A percentile compares a stretch with the other conserved stretches of the same genome.
phyloP scores from a whole-genome alignment of 2,113 vertebrate species.

The Petroica traversi region DNA sequence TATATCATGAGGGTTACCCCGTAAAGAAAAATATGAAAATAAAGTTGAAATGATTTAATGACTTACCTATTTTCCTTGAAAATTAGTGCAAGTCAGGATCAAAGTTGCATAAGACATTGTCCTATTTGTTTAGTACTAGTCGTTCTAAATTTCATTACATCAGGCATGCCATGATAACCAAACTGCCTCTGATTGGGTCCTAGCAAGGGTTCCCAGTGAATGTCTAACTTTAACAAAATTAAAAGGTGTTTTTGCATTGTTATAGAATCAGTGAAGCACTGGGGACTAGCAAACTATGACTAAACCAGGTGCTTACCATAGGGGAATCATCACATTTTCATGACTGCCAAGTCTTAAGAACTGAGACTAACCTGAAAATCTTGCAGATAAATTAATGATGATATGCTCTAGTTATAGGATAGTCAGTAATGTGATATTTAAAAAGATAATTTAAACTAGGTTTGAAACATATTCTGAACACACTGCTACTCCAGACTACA shows the following conservation, averaged over 20 bases:
- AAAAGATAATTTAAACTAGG: not conserved
- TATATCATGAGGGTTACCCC: not conserved
- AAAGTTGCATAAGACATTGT: not conserved
- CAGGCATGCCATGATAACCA: not conserved
- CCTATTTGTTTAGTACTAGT: not conserved
- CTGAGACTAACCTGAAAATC: not conserved
- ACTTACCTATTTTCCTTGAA: not conserved
- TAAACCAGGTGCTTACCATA: not conserved
- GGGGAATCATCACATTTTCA: not conserved
- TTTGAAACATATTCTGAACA: not conserved
- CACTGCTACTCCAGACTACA: not conserved
- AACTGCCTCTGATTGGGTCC: not conserved
- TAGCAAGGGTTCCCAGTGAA: not conserved
- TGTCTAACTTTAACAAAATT: not conserved
- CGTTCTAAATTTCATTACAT: not conserved
- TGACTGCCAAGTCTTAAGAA: not conserved
- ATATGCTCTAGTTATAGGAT: not conserved
- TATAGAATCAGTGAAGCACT: not conserved
- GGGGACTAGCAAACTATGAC: not conserved
- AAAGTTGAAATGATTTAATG: not conserved
- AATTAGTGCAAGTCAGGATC: not conserved
- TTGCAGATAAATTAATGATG: not conserved
- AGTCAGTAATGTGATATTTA: not conserved
- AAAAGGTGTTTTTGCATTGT: not conserved
- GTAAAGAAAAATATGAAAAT: not conserved